Evolutionary conservation across 2,888 invertebrate genomes (phyloP).

Genomic region (Aphodius granarius): DNA sequence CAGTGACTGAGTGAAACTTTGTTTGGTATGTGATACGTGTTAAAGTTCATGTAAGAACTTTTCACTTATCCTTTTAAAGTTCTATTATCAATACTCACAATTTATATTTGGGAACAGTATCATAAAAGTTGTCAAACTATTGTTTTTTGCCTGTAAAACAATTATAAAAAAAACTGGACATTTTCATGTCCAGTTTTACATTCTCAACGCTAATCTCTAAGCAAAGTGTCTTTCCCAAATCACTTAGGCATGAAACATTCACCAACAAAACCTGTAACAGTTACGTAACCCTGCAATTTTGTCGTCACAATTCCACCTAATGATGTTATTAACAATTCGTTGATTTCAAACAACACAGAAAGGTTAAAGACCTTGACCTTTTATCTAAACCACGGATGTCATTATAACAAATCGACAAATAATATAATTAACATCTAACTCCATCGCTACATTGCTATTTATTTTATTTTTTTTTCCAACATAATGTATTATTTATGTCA

Average conservation of each 20-base stretch:
- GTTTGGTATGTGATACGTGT: too few relatives aligned
- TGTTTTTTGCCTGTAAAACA: too few relatives aligned
- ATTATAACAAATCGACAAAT: neutral
- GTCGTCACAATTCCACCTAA: neutral
- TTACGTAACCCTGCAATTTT: neutral
- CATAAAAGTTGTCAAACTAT: too few relatives aligned
- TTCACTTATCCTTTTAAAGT: too few relatives aligned
- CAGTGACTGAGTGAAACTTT: neutral
- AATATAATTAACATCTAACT: too few relatives aligned
- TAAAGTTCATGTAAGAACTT: too few relatives aligned
- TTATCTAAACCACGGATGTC: neutral
- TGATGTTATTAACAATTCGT: neutral
- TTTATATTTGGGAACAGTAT: too few relatives aligned
- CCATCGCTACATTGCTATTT: neutral
- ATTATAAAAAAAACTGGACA: too few relatives aligned
- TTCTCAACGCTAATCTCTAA: neutral
- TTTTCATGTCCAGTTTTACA: too few relatives aligned
- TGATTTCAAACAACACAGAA: neutral
- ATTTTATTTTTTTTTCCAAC: neutral
- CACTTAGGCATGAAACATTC: neutral
- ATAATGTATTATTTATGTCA: neutral
- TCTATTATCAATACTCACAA: too few relatives aligned
- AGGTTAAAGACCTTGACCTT: neutral
- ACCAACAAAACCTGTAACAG: neutral
- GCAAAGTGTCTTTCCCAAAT: neutral